These are phyloP conservation scores for Sinella curviseta DNA, from an alignment of 1,140 invertebrate species.

Conservation along the genomic window DNA sequence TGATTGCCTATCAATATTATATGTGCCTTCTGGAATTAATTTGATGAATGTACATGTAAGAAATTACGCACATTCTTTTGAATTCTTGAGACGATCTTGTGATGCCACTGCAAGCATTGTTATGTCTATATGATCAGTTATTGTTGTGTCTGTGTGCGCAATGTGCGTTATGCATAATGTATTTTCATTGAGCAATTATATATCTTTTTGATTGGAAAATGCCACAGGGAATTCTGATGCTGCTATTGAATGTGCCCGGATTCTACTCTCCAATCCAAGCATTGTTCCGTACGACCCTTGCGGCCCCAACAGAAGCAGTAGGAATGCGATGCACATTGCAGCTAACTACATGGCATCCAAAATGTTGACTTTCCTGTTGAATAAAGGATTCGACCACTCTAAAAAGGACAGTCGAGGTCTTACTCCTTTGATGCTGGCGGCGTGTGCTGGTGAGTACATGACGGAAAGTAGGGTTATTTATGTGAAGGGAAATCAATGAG, in stretches of 20 bases:
- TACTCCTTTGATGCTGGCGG: conserved; percentile 26
- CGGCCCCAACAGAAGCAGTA: conserved; percentile 8
- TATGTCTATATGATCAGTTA: conserved; percentile 10
- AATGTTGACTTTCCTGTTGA: conserved; percentile 28
- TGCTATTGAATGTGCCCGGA: conserved; percentile 31
- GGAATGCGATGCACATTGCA: conserved; percentile 34
- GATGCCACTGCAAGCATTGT: neutral
- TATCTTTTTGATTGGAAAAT: conserved; percentile 15
- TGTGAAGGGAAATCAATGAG: no score
- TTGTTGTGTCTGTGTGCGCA: conserved; percentile 11
- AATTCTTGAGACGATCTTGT: no score
- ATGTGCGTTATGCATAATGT: neutral
- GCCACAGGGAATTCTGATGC: conserved; percentile 32
- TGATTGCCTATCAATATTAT: neutral
- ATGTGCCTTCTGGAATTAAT: conserved; percentile 4
- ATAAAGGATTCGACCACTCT: conserved; percentile 28
- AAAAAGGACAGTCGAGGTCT: conserved; percentile 22
- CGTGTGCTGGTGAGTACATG: neutral
- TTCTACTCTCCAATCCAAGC: neutral
- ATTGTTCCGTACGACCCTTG: conserved; percentile 20
- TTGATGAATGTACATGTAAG: no score
- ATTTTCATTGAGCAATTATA: conserved; percentile 14
- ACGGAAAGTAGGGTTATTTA: no score
- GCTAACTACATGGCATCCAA: conserved; percentile 20
- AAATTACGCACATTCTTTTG: conserved; percentile 18